Evolutionary conservation across 2,113 vertebrate genomes (phyloP).

Genomic region (Physeter macrocephalus): DNA sequence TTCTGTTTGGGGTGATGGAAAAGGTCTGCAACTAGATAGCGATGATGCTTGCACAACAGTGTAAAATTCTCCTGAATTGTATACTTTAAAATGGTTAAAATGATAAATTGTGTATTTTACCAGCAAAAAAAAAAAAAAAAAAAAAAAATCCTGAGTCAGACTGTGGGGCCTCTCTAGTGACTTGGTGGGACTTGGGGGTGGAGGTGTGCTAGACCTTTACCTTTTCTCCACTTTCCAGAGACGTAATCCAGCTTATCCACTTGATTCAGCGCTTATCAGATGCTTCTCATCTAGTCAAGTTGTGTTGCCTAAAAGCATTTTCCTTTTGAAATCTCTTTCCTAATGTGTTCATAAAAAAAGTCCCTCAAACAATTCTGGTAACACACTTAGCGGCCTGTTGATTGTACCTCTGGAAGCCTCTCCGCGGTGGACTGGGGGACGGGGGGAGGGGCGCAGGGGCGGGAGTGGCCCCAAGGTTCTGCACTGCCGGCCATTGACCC

Average conservation of each 20-base stretch:
- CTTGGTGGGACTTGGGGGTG: rapidly evolving
- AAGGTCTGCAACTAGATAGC: neutral
- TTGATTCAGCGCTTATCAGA: rapidly evolving
- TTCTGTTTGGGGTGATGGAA: neutral
- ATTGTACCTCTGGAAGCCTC: neutral
- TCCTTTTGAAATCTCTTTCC: neutral
- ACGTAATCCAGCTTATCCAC: rapidly evolving
- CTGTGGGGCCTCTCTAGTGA: neutral
- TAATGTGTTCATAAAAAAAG: neutral
- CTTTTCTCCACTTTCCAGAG: neutral
- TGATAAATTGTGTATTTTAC: neutral
- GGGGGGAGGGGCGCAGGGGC: rapidly evolving
- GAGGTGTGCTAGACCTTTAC: rapidly evolving
- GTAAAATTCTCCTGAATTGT: too few species aligned
- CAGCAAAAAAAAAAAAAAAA: too few species aligned
- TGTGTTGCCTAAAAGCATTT: too few species aligned
- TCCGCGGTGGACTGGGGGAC: rapidly evolving
- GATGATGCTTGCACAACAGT: neutral
- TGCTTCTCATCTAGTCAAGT: rapidly evolving
- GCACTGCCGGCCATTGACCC: rapidly evolving
- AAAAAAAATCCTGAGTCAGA: neutral
- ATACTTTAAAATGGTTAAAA: neutral
- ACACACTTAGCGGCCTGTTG: rapidly evolving
- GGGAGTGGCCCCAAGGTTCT: rapidly evolving
- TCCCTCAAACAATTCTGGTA: too few species aligned